A percentile compares a stretch with the other conserved stretches of the same genome.
Evolutionary conservation across 2,888 invertebrate species (phyloP).

Genomic region (Cryptops parisi): DNA sequence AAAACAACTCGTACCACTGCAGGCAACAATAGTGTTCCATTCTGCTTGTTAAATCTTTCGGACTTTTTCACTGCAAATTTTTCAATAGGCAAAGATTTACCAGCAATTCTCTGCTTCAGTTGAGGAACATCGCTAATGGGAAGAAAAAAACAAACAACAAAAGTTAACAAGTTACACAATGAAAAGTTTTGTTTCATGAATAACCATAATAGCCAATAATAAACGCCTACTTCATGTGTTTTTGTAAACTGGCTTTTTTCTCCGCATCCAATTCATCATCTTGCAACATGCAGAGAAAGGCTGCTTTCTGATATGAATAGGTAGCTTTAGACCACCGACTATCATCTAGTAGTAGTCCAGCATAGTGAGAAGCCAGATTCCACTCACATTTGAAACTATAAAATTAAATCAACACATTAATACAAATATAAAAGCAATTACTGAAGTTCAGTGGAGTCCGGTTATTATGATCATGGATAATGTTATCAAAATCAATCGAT

Average conservation of each 20-base stretch:
- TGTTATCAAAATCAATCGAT: too few species aligned
- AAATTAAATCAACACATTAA: neutral
- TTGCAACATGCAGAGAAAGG: slow-evolving; percentile 57
- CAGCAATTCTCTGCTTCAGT: slow-evolving; percentile 78
- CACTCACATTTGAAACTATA: slow-evolving; percentile 46
- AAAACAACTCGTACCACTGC: slow-evolving; percentile 39
- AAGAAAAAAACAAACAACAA: neutral
- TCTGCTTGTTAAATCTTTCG: slow-evolving; percentile 59
- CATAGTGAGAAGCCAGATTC: slow-evolving; percentile 58
- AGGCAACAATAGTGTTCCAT: slow-evolving; percentile 58
- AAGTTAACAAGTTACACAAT: neutral
- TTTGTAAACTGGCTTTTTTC: slow-evolving; percentile 43
- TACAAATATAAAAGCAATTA: neutral
- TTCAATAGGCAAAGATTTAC: slow-evolving; percentile 93
- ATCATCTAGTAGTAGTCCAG: slow-evolving; percentile 51
- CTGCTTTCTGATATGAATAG: slow-evolving; percentile 79
- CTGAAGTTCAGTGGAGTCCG: neutral
- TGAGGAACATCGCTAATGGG: slow-evolving; percentile 53
- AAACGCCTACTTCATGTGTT: slow-evolving; percentile 47
- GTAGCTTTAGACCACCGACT: slow-evolving; percentile 87
- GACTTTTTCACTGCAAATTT: slow-evolving; percentile 85
- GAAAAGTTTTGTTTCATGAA: neutral
- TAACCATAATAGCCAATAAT: neutral
- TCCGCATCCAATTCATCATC: slow-evolving; percentile 40
- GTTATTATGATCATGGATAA: neutral